Conservation (phyloP, 2,888 invertebrate genomes). For the Tenthredo scrophulariae region DNA sequence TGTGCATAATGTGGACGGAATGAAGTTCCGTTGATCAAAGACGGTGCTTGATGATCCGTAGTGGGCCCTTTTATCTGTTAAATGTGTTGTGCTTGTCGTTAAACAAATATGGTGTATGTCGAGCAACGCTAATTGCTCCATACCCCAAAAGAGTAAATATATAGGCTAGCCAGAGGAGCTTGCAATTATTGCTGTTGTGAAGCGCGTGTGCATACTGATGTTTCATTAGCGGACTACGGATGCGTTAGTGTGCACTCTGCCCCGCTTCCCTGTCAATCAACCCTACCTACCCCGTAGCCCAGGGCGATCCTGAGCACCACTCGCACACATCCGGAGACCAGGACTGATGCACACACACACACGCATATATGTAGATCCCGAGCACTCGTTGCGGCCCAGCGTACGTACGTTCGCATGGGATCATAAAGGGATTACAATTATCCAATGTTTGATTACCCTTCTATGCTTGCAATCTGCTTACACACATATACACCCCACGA, state of each 20-base stretch:
- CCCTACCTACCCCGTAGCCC: conserved; percentile 66
- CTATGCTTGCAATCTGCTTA: conserved; percentile 65
- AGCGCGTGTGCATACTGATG: conserved; percentile 71
- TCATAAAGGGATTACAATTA: conserved; percentile 71
- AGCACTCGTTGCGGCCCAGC: conserved; percentile 33
- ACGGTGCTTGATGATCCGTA: background rate
- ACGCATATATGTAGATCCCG: background rate
- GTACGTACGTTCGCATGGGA: conserved; percentile 62
- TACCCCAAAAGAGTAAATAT: conserved; percentile 38
- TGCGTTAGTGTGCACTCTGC: conserved; percentile 7
- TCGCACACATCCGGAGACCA: conserved; percentile 15
- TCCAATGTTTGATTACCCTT: conserved; percentile 71
- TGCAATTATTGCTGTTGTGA: conserved; percentile 38
- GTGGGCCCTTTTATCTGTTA: background rate
- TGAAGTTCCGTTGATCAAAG: background rate
- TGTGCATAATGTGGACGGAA: background rate
- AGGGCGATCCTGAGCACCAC: conserved; percentile 60
- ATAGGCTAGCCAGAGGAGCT: background rate
- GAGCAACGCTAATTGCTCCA: conserved; percentile 26
- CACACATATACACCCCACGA: conserved; percentile 52
- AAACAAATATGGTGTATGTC: conserved; percentile 11
- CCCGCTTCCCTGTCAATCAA: conserved; percentile 71
- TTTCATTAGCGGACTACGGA: conserved; percentile 75
- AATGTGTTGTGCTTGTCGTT: conserved; percentile 20
- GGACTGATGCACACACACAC: background rate